These are phyloP conservation scores for Tonatia bakeri DNA, from an alignment of 2,113 vertebrate species.

Conservation along the genomic window DNA sequence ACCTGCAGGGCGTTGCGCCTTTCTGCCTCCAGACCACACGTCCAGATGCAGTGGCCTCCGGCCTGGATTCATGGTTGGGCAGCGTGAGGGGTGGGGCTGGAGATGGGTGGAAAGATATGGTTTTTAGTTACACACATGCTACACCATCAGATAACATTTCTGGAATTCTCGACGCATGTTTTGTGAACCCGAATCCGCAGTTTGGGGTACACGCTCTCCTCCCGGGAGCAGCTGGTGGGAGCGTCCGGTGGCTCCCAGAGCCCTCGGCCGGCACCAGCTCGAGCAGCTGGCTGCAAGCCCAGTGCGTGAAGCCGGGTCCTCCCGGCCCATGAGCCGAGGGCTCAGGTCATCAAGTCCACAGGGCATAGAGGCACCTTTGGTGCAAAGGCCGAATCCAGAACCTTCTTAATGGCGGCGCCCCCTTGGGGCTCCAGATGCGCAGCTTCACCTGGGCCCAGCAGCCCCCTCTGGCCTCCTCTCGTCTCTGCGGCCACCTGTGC, in stretches of 20 bases:
- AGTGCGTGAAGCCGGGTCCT: not conserved
- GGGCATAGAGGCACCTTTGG: not conserved
- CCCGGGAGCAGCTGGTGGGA: not conserved
- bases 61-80: not conserved
- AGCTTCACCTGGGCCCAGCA: not conserved
- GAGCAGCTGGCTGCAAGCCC: not conserved
- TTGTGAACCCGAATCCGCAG: not conserved
- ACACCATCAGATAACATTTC: not conserved
- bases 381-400: not conserved
- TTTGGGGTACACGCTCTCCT: not conserved
- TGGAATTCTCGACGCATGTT: not conserved
- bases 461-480: too few species aligned
- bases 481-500: not conserved
- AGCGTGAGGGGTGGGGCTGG: not conserved
- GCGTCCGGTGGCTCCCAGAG: not conserved
- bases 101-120: not conserved
- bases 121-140: not conserved
- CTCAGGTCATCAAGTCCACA: not conserved
- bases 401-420: not conserved
- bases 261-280: too few species aligned
- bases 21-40: conserved; percentile 62
- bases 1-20: not conserved
- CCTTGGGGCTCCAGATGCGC: not conserved
- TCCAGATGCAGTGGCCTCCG: too few species aligned
- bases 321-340: fast-evolving